These are phyloP conservation scores for Ligdia adustata DNA, from an alignment of 2,888 invertebrate genomes.

Conservation along the genomic window DNA sequence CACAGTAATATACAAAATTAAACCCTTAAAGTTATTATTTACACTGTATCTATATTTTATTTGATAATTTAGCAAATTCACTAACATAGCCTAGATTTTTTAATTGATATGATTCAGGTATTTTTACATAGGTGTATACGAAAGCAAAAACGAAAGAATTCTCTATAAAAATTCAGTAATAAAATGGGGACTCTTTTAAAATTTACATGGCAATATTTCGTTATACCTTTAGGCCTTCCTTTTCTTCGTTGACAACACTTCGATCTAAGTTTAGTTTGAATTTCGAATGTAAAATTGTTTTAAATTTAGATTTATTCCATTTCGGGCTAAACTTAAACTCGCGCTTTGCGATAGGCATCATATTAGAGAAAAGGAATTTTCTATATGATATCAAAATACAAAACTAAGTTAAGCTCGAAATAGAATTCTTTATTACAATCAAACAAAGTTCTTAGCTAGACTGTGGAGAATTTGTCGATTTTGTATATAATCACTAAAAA, in stretches of 20 bases:
- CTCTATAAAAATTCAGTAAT: constrained; percentile 42
- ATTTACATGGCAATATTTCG: constrained; percentile 46
- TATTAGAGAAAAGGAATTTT: background rate
- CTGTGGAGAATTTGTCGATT: constrained; percentile 49
- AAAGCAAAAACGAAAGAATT: constrained; percentile 46
- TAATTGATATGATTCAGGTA: constrained; percentile 78
- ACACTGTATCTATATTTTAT: constrained; percentile 54
- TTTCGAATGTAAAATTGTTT: constrained; percentile 28
- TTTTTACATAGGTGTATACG: constrained; percentile 64
- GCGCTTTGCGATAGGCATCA: too few species aligned
- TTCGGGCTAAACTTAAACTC: constrained; percentile 36
- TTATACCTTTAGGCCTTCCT: constrained; percentile 57
- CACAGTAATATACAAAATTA: constrained; percentile 72
- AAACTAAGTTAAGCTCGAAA: constrained; percentile 49
- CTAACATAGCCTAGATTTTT: constrained; percentile 67
- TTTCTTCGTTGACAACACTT: constrained; percentile 50
- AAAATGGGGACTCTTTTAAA: constrained; percentile 26
- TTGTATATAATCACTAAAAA: constrained; percentile 44
- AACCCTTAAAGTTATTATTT: constrained; percentile 44
- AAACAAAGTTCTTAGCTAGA: constrained; percentile 35
- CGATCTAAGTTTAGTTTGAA: constrained; percentile 34
- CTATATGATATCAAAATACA: constrained; percentile 39
- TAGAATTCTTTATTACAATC: constrained; percentile 29
- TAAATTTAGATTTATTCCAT: constrained; percentile 32
- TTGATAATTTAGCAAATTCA: constrained; percentile 58